phyloP scores from a whole-genome alignment of 2,797 vertebrate genomes.

The Numenius phaeopus region DNA sequence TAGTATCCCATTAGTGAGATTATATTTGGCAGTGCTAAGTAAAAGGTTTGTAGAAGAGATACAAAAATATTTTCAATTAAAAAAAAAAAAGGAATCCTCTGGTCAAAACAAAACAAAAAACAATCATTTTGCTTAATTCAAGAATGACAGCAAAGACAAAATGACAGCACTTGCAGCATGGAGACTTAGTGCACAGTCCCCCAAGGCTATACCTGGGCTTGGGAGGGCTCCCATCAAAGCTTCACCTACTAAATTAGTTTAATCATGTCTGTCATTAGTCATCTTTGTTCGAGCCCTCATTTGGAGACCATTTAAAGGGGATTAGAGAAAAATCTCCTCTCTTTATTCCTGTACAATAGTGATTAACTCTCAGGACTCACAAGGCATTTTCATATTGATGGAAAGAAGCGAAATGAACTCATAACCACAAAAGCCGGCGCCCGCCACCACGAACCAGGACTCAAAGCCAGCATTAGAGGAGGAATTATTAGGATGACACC shows the following conservation, averaged over 20 bases:
- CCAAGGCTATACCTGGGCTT: background rate
- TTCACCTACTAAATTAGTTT: conserved; percentile 14
- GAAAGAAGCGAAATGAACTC: background rate
- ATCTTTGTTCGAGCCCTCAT: conserved; percentile 13
- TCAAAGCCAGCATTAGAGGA: background rate
- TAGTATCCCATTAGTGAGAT: background rate
- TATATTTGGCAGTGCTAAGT: background rate
- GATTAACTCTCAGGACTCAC: background rate
- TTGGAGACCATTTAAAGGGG: conserved; percentile 48
- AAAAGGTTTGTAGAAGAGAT: background rate
- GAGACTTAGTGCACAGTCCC: background rate
- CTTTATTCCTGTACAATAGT: background rate
- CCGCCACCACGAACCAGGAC: background rate
- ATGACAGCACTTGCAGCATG: background rate
- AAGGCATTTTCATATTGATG: background rate
- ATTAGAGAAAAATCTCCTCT: conserved; percentile 41
- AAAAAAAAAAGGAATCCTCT: background rate
- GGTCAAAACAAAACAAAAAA: background rate
- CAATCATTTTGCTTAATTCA: background rate
- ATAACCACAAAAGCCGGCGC: background rate
- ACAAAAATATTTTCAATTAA: background rate
- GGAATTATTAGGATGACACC: background rate
- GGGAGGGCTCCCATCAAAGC: background rate
- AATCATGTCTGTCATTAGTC: conserved; percentile 24
- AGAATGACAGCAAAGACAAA: background rate